Conservation (phyloP, 2,888 invertebrate species). For the Caenorhabditis sp. region DNA sequence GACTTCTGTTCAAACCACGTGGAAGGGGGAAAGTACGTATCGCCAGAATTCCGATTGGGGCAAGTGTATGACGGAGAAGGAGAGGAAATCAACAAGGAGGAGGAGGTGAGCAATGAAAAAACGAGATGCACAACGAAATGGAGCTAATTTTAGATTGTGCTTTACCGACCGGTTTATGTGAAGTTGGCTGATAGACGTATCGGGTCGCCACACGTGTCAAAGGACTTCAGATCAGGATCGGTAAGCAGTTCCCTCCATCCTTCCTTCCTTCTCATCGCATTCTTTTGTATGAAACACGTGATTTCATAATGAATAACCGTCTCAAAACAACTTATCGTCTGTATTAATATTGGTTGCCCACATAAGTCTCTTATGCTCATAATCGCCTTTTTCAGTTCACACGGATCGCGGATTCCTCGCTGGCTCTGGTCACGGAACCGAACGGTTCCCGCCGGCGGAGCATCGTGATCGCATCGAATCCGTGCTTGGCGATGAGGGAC, state of each 20-base stretch:
- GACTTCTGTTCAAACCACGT: conserved; percentile 86
- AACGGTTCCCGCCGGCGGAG: conserved; percentile 63
- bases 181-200: conserved; percentile 59
- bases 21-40: conserved; percentile 87
- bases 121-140: background rate
- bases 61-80: conserved; percentile 82
- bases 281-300: background rate
- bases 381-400: conserved; percentile 56
- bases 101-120: conserved; percentile 54
- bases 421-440: conserved; percentile 66
- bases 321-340: conserved; percentile 3
- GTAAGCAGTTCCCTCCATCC: no score
- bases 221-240: conserved; percentile 65
- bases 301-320: background rate
- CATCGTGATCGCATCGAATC: conserved; percentile 59
- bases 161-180: conserved; percentile 77
- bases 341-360: no score
- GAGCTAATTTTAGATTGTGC: conserved; percentile 62
- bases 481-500: conserved; percentile 46
- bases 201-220: conserved; percentile 60
- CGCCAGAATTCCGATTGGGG: conserved; percentile 87
- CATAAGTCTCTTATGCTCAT: conserved; percentile 11
- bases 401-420: conserved; percentile 62
- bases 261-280: no score
- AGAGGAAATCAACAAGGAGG: conserved; percentile 70